phyloP scores from a whole-genome alignment of 64 coral and sea anemone genomes.

The Porites australiensis region DNA sequence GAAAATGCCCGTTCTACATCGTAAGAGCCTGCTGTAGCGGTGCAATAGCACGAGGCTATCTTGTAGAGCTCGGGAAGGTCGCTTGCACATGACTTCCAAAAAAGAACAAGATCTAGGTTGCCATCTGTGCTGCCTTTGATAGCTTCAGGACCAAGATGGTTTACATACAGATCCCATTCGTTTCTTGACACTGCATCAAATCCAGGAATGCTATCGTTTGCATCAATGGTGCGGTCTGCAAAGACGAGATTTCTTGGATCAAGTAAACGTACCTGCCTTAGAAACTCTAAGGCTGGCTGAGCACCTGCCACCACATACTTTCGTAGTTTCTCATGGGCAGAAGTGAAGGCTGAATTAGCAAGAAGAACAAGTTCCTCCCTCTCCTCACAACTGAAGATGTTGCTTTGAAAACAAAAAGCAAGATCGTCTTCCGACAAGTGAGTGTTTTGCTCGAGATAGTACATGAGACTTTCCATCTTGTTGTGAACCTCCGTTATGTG shows the following conservation, averaged over 20 bases:
- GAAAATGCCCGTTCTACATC: slow-evolving; percentile 69
- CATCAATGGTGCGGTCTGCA: not conserved
- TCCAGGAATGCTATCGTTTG: slow-evolving; percentile 54
- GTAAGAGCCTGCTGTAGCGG: slow-evolving; percentile 47
- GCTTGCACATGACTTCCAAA: slow-evolving; percentile 55
- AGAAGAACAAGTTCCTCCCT: too few species aligned
- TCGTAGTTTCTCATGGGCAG: slow-evolving; percentile 40
- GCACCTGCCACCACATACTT: slow-evolving; percentile 59
- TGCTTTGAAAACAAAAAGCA: too few species aligned
- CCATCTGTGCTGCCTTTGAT: slow-evolving; percentile 19
- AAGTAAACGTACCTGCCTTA: slow-evolving; percentile 29
- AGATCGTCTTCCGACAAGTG: too few species aligned
- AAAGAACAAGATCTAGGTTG: slow-evolving; percentile 21
- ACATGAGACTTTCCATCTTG: too few species aligned
- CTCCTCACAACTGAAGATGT: too few species aligned
- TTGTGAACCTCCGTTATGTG: too few species aligned
- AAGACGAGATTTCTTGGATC: slow-evolving; percentile 34
- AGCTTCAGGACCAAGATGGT: slow-evolving; percentile 5
- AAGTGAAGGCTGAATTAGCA: slow-evolving; percentile 31
- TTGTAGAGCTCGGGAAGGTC: slow-evolving; percentile 45
- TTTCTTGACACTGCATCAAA: slow-evolving; percentile 27
- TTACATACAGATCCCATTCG: slow-evolving; percentile 59
- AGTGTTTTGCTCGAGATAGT: too few species aligned
- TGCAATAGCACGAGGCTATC: slow-evolving; percentile 43
- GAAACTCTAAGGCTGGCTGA: slow-evolving; percentile 59